Evolutionary conservation across 2,888 invertebrate genomes (phyloP), one percentile per base, ranked within the genome.

Genomic region (Orthosia incerta): DNA sequence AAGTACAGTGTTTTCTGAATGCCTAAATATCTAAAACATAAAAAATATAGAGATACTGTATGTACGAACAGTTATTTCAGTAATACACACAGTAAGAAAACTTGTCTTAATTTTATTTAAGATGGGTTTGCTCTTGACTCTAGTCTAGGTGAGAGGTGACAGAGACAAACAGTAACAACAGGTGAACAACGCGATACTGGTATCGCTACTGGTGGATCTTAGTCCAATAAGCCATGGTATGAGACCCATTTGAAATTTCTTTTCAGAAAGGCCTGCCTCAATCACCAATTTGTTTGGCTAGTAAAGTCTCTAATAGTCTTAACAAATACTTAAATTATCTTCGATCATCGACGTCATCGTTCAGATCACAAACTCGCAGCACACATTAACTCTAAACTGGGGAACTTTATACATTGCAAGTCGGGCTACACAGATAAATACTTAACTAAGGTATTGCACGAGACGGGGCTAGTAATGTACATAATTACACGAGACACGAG

Each of bases 361-460:
- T 46, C 84, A 31, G 84, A 74, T 45, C 56, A 46, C 48, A 26
- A 56, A 23, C 64, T 48, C 82, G 64, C 71, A 23, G 39, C 80
- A 55, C 77, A 20, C 77, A 45, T 82, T 82, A 81, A 16, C 56
- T 68, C 85, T 81, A 84, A 76, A 70, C 85, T 65, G 80, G 79
- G 88, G 87, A 90, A 91, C 90, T 95, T 94, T 95, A 92, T 94
- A 95, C 94, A 95, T 89, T 87, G 86, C 94, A 93, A 93, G 92
- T 93, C 92, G 90, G 89, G 88, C 95, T 95, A 95, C 93, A 90
- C 87, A 93, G 92, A 95, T 96, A 96, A 95, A 96, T 95, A 95
- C 95, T 95, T 95, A 95, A 95, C 93, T 95, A 95, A 91, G 91
- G 94, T 96, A 96, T 96, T 96, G 96, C 96, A 96, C 96, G 94